These are phyloP conservation scores for Diachasmimorpha longicaudata DNA, from an alignment of 1,140 invertebrate genomes.

Conservation along the genomic window DNA sequence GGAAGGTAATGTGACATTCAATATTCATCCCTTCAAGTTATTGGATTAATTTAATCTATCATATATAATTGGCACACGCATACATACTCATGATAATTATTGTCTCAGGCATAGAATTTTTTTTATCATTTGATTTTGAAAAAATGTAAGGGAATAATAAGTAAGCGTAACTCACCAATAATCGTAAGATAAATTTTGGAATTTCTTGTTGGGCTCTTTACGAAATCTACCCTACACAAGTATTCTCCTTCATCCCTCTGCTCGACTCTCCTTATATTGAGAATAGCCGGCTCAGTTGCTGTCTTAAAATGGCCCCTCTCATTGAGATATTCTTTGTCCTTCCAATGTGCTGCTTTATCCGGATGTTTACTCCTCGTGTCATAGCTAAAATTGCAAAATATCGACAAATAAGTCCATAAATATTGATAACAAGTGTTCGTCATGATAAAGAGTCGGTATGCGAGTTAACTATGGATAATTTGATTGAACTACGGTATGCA, in stretches of 20 bases:
- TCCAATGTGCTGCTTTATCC: slow-evolving; percentile 66
- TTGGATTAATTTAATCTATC: no score
- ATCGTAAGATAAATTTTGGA: slow-evolving; percentile 79
- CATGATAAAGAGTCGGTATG: not conserved
- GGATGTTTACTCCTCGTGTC: slow-evolving; percentile 66
- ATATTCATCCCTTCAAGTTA: no score
- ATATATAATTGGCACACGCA: no score
- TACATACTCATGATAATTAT: no score
- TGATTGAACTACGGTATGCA: not conserved
- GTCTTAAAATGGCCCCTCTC: slow-evolving; percentile 67
- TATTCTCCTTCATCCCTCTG: slow-evolving; percentile 76
- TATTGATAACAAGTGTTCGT: not conserved
- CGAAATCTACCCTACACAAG: slow-evolving; percentile 81
- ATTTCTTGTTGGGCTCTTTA: slow-evolving; percentile 80
- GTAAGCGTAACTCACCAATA: slow-evolving; percentile 72
- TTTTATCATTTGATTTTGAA: no score
- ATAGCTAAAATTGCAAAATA: slow-evolving; percentile 63
- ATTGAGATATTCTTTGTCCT: slow-evolving; percentile 65
- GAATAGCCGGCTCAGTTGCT: slow-evolving; percentile 64
- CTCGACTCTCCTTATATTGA: slow-evolving; percentile 70
- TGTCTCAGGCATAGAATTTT: no score
- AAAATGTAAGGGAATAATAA: no score
- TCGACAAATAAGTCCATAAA: not conserved
- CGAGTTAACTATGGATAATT: not conserved
- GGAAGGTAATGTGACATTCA: no score